These are phyloP conservation scores for Sphaerodactylus townsendi DNA, from an alignment of 2,113 vertebrate species.

Conservation along the genomic window DNA sequence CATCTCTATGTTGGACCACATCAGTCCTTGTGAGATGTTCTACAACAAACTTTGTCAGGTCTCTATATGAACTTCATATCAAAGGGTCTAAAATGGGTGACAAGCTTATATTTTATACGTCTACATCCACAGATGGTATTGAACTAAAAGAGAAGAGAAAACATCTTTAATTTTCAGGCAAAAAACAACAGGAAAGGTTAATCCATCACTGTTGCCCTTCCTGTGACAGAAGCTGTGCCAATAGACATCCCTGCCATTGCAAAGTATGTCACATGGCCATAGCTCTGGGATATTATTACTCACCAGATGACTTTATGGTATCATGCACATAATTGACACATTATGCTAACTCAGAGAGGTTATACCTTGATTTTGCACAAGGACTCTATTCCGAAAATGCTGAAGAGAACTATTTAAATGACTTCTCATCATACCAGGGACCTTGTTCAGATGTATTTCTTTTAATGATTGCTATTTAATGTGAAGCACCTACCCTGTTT, in stretches of 20 bases:
- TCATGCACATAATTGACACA: not conserved
- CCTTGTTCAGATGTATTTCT: constrained; percentile 1
- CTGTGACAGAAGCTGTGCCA: not conserved
- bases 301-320: not conserved
- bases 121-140: not conserved
- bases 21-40: not conserved
- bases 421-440: not conserved
- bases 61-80: not conserved
- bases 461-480: not conserved
- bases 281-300: not conserved
- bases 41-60: not conserved
- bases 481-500: not conserved
- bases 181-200: not conserved
- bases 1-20: not conserved
- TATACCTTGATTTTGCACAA: not conserved
- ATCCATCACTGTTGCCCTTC: not conserved
- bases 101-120: not conserved
- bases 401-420: not conserved
- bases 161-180: not conserved
- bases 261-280: not conserved
- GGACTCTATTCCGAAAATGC: not conserved
- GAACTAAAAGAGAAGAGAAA: not conserved
- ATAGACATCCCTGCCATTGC: not conserved
- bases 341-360: not conserved
- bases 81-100: not conserved